A percentile compares a stretch with the other conserved stretches of the same genome.
phyloP scores from a whole-genome alignment of 2,113 vertebrate species.

The Lophotis ruficrista region DNA sequence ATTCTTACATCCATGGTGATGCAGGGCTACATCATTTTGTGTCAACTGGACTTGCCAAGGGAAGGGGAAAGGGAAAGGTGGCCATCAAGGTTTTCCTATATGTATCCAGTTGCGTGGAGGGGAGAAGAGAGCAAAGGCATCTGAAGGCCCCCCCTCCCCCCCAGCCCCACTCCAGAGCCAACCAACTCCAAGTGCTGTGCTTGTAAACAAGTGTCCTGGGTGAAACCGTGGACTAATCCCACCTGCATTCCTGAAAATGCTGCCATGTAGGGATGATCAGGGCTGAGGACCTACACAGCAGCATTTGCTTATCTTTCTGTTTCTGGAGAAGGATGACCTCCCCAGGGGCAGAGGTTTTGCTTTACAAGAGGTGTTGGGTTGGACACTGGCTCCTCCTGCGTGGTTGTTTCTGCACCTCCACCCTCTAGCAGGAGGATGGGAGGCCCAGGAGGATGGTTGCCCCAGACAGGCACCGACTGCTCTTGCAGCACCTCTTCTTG shows the following conservation, averaged over 20 bases:
- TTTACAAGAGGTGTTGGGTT: not conserved
- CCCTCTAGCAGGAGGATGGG: not conserved
- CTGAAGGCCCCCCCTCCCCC: no score
- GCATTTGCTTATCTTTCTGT: not conserved
- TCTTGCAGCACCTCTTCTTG: not conserved
- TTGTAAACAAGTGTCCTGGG: not conserved
- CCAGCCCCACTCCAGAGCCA: not conserved
- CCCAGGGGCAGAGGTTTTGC: not conserved
- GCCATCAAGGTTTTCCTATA: not conserved
- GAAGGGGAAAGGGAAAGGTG: not conserved
- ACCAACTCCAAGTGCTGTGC: not conserved
- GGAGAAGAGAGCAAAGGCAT: not conserved
- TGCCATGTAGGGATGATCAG: not conserved
- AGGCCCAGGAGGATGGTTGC: not conserved
- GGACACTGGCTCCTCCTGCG: not conserved
- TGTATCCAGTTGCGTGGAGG: not conserved
- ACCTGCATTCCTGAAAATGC: not conserved
- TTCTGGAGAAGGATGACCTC: not conserved
- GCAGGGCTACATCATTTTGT: not conserved
- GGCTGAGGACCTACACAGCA: not conserved
- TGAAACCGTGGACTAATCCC: not conserved
- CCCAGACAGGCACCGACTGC: not conserved
- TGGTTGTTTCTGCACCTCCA: not conserved
- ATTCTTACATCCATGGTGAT: not conserved
- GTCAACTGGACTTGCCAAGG: not conserved